Evolutionary conservation across 1,140 invertebrate species (phyloP).

Genomic region (Dinothrombium tinctorium): DNA sequence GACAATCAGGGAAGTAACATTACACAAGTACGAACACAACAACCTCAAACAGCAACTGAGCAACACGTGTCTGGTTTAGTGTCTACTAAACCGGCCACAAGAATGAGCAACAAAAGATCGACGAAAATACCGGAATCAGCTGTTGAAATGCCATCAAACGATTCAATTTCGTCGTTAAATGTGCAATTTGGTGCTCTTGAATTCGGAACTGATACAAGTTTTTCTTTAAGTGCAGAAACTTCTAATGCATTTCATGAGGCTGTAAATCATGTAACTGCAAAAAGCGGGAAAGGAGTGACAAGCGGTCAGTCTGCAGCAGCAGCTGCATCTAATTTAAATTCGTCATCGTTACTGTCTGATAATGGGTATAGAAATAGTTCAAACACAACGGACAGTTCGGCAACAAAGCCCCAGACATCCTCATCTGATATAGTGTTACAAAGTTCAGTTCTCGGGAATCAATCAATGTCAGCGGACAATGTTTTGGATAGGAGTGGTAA

Average conservation of each 20-base stretch:
- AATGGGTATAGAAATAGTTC: neutral
- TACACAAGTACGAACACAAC: neutral
- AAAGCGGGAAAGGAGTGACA: neutral
- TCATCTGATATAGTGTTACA: neutral
- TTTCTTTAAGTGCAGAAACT: neutral
- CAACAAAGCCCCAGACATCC: neutral
- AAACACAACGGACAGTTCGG: neutral
- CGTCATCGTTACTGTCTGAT: neutral
- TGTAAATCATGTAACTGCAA: conserved; percentile 1
- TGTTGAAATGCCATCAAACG: conserved; percentile 81
- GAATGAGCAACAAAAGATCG: neutral
- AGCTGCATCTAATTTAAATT: neutral
- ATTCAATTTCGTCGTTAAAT: conserved; percentile 53
- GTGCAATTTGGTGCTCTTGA: conserved; percentile 81
- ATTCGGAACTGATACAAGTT: too few species aligned
- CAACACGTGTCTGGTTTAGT: neutral
- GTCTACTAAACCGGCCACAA: neutral
- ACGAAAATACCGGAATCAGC: conserved; percentile 61
- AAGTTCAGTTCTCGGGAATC: neutral
- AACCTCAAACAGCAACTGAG: neutral
- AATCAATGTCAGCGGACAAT: neutral
- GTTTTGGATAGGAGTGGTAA: neutral
- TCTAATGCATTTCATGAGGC: conserved; percentile 1
- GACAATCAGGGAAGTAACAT: neutral
- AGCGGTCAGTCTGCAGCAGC: neutral